Evolutionary conservation across 1,140 invertebrate genomes (phyloP), one percentile per base, ranked within the genome.

Genomic region (Thereuonema tuberculata): DNA sequence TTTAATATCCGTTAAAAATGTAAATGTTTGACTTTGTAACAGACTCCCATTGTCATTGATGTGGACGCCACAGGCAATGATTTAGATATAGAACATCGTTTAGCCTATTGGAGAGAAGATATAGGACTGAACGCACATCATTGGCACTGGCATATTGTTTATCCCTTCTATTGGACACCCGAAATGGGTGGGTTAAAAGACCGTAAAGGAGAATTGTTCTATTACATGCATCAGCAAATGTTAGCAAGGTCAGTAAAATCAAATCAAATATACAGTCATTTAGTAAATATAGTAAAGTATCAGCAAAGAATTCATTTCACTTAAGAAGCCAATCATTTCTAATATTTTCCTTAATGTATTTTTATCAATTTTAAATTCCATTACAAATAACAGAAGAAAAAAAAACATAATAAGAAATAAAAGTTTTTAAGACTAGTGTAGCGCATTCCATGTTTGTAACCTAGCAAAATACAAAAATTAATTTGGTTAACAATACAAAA

Each of bases 61-160:
- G 21, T 52, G 1, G 59, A 60, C 55, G 28, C 29, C 47, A 56
- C 86, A 0, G 86, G 86, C 0, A 81, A 82, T 0, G 80, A 86
- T 59, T 64, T 80, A 17, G 85, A 89, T 60, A 77, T 77, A 0
- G 87, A 90, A 66, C 85, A 89, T 69, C 79, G 84, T 26, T 53
- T 89, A 21, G 74, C 76, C 23, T 88, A 89, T 69, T 88, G 82
- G 75, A 82, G 82, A 0, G 81, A 89, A 62, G 67, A 86, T 87
- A 70, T 73, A 82, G 57, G 61, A 14, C 56, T 66, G 23, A 68
- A 68, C 62, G 63, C 66, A 37, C 66, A 68, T 54, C 67, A 68
- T 55, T 92, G 87, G 87, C 87, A 91, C 64, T 74, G 78, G 86
- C 86, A 89, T 72, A 73, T 88, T 58, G 83, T 87, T 1, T 88